Conservation (phyloP, 2,113 vertebrate genomes). For the Stigmatopora argus region DNA sequence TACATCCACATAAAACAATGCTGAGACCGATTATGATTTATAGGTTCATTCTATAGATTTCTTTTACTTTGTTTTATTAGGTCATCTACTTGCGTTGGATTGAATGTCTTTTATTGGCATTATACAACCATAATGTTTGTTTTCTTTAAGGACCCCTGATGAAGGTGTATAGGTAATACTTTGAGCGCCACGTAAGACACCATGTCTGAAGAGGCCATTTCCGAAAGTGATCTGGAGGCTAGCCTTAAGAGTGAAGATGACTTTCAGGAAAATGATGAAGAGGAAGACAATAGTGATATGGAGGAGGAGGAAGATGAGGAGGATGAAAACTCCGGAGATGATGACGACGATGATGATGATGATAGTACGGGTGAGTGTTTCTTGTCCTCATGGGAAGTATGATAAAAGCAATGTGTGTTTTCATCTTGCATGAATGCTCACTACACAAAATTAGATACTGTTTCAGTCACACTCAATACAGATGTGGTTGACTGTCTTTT, state of each 20-base stretch:
- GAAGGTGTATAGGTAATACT: constrained; percentile 92
- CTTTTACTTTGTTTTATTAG: too few relatives aligned
- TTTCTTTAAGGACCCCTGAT: constrained; percentile 44
- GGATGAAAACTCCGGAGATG: constrained; percentile 76
- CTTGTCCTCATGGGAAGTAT: neutral
- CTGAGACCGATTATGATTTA: too few relatives aligned
- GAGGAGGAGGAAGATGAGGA: constrained; percentile 75
- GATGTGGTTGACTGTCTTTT: constrained; percentile 3
- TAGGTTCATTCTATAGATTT: too few relatives aligned
- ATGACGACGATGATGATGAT: constrained; percentile 55
- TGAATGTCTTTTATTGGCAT: too few relatives aligned
- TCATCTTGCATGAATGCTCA: neutral
- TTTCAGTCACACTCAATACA: neutral
- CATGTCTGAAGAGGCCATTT: constrained; percentile 98
- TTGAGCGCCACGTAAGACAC: constrained; percentile 76
- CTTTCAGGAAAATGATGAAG: constrained; percentile 85
- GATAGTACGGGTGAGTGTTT: constrained; percentile 55
- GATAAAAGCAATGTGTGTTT: neutral
- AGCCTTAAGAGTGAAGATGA: constrained; percentile 91
- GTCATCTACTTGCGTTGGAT: too few relatives aligned
- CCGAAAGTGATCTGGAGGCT: constrained; percentile 95
- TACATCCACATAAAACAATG: too few relatives aligned
- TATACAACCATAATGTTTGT: neutral
- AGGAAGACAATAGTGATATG: constrained; percentile 80
- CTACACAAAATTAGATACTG: neutral